These are phyloP conservation scores for Coluber constrictor DNA, from an alignment of 2,797 vertebrate genomes.

Conservation along the genomic window DNA sequence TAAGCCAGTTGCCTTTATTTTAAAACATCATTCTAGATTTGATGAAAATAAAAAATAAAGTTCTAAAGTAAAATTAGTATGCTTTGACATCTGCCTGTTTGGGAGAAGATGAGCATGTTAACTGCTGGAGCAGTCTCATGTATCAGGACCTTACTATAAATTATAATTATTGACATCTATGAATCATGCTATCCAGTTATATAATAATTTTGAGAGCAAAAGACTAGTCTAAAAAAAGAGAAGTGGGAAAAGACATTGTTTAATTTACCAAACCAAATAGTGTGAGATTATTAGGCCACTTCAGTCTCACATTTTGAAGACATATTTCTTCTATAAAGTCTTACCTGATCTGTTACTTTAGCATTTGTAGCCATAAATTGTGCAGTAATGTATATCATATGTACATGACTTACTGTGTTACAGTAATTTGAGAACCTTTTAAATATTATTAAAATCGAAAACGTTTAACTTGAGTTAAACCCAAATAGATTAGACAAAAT, in stretches of 20 bases:
- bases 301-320: not conserved
- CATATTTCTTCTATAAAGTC: not conserved
- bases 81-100: too few relatives aligned
- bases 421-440: conserved; percentile 48
- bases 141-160: not conserved
- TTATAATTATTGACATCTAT: not conserved
- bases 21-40: not conserved
- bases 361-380: conserved; percentile 12
- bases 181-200: not conserved
- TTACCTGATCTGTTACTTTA: conserved; percentile 13
- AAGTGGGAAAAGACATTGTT: not conserved
- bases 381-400: conserved; percentile 41
- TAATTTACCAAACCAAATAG: not conserved
- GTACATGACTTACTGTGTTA: conserved; percentile 14
- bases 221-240: not conserved
- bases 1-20: not conserved
- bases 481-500: too few relatives aligned
- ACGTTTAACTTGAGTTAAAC: too few relatives aligned
- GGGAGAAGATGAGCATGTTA: not conserved
- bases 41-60: not conserved
- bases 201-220: not conserved
- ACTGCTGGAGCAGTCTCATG: not conserved
- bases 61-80: not conserved
- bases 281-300: not conserved
- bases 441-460: conserved; percentile 56